These are phyloP conservation scores for Papilio demoleus DNA, from an alignment of 2,888 invertebrate species.

Conservation along the genomic window DNA sequence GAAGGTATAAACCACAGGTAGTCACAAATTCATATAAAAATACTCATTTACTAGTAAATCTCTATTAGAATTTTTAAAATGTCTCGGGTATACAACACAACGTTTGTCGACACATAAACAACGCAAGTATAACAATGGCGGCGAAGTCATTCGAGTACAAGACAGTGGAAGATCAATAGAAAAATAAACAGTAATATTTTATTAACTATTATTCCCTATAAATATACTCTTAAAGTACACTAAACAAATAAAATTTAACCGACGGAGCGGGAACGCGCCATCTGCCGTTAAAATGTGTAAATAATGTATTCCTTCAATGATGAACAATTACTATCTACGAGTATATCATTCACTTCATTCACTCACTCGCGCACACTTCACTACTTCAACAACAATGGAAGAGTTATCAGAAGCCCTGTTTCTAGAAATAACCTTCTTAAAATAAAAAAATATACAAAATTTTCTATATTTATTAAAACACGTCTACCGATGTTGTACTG, in stretches of 20 bases:
- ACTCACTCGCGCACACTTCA: conserved; percentile 50
- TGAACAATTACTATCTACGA: conserved; percentile 37
- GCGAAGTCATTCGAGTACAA: conserved; percentile 46
- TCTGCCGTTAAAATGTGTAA: conserved; percentile 55
- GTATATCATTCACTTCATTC: conserved; percentile 47
- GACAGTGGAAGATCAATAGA: conserved; percentile 62
- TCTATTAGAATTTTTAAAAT: conserved; percentile 44
- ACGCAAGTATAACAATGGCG: conserved; percentile 25
- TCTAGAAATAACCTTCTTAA: conserved; percentile 54
- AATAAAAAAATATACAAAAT: conserved; percentile 56
- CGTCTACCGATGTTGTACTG: conserved; percentile 10
- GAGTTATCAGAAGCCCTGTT: conserved; percentile 73
- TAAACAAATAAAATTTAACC: conserved; percentile 50
- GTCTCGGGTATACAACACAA: conserved; percentile 39
- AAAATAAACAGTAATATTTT: conserved; percentile 66
- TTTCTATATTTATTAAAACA: conserved; percentile 44
- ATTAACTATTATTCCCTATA: conserved; percentile 50
- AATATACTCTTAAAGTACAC: conserved; percentile 54
- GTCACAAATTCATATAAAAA: conserved; percentile 54
- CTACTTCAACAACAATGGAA: conserved; percentile 75
- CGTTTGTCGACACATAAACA: conserved; percentile 9
- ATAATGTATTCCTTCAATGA: conserved; percentile 51
- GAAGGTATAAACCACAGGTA: conserved; percentile 10
- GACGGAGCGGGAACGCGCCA: conserved; percentile 37
- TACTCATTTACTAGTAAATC: conserved; percentile 50